Percentiles rank a stretch among this genome's conserved stretches.
Conservation (phyloP, 1,140 invertebrate genomes). For the Tenebrio molitor region DNA sequence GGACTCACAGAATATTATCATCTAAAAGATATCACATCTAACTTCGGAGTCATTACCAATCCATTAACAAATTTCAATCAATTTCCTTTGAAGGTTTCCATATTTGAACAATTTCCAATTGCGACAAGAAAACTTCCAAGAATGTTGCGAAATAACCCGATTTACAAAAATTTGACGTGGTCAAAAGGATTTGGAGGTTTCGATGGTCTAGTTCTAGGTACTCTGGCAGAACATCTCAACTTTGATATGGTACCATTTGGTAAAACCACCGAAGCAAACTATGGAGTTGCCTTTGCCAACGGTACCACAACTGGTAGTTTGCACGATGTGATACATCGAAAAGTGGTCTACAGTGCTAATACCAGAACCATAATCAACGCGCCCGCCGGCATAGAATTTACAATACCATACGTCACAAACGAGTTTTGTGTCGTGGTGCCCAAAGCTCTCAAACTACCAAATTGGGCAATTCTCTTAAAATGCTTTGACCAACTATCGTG, state of each 20-base stretch:
- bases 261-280: slow-evolving; percentile 58
- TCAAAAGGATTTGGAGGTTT: slow-evolving; percentile 52
- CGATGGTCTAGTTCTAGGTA: slow-evolving; percentile 62
- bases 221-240: slow-evolving; percentile 62
- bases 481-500: no score
- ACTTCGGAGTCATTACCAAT: not conserved
- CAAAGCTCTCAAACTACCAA: slow-evolving; percentile 63
- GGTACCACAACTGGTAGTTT: slow-evolving; percentile 63
- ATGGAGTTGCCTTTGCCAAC: slow-evolving; percentile 58
- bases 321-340: slow-evolving; percentile 62
- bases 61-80: not conserved
- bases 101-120: not conserved
- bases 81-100: not conserved
- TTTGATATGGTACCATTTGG: slow-evolving; percentile 57
- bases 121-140: slow-evolving; percentile 1
- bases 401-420: slow-evolving; percentile 62
- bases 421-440: slow-evolving; percentile 65
- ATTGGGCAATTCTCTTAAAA: slow-evolving; percentile 65
- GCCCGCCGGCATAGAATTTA: slow-evolving; percentile 61
- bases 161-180: slow-evolving; percentile 41
- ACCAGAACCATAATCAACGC: slow-evolving; percentile 64
- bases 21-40: not conserved
- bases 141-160: slow-evolving; percentile 8
- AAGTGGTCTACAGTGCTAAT: slow-evolving; percentile 64
- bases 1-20: not conserved